Percentiles rank a stretch among this genome's conserved stretches.
These are phyloP conservation scores for Stercorarius parasiticus DNA, from an alignment of 2,113 vertebrate genomes.

Conservation along the genomic window DNA sequence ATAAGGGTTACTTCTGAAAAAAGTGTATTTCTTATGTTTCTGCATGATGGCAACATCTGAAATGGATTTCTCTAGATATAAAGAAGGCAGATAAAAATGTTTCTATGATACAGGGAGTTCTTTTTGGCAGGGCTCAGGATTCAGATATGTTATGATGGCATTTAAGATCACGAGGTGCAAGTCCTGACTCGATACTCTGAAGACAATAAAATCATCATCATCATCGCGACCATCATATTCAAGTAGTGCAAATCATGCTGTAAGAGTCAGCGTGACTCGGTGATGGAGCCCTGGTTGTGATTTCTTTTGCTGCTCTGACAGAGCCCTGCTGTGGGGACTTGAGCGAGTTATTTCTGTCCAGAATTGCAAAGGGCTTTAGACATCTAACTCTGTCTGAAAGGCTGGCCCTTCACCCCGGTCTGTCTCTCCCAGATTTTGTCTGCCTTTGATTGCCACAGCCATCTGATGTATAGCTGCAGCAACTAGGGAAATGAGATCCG, in stretches of 20 bases:
- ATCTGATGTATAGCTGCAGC: background rate
- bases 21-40: background rate
- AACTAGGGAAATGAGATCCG: background rate
- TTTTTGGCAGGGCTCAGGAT: background rate
- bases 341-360: background rate
- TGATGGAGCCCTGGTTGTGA: background rate
- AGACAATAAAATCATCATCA: constrained; percentile 17
- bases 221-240: background rate
- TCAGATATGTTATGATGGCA: background rate
- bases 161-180: background rate
- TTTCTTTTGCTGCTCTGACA: background rate
- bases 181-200: background rate
- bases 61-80: background rate
- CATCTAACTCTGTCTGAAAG: background rate
- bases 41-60: background rate
- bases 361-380: constrained; percentile 5
- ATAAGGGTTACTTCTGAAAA: background rate
- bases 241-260: background rate
- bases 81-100: background rate
- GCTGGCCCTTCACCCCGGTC: background rate
- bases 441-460: background rate
- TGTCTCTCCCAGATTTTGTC: background rate
- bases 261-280: background rate
- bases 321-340: constrained; percentile 18
- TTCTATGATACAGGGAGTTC: background rate